These are phyloP conservation scores for Leptoclinus maculatus DNA, from an alignment of 2,797 vertebrate genomes.

Conservation along the genomic window DNA sequence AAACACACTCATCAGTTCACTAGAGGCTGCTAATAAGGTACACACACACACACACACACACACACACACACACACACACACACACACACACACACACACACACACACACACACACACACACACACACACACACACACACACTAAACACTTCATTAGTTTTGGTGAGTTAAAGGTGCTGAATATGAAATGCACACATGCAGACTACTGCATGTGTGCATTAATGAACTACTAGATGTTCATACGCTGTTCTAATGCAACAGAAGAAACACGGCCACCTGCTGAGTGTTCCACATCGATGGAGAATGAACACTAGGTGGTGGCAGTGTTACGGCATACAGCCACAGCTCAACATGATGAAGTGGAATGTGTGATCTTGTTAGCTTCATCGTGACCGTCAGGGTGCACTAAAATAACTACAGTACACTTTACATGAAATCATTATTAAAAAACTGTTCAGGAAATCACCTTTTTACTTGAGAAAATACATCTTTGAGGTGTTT, in stretches of 20 bases:
- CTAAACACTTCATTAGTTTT: background rate
- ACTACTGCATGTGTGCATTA: no score
- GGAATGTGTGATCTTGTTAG: no score
- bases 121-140: no score
- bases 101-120: constrained; percentile 2
- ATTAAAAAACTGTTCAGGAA: background rate
- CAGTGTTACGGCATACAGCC: background rate
- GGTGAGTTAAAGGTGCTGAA: background rate
- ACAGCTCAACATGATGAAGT: no score
- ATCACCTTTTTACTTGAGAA: background rate
- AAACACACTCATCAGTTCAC: constrained; percentile 88
- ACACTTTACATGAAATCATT: no score
- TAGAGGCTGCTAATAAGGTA: constrained; percentile 97
- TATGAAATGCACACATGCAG: background rate
- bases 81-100: constrained; percentile 6
- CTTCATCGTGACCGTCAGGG: no score
- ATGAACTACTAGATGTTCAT: no score
- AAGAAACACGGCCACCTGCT: no score
- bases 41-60: background rate
- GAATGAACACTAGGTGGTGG: constrained; percentile 2
- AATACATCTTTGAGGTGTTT: background rate
- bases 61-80: no score
- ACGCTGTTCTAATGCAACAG: no score
- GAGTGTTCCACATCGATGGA: background rate
- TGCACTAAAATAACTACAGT: no score